Percentiles rank a stretch among this genome's conserved stretches.
These are phyloP conservation scores for Muscicapa striata DNA, from an alignment of 2,797 vertebrate genomes.

Conservation along the genomic window DNA sequence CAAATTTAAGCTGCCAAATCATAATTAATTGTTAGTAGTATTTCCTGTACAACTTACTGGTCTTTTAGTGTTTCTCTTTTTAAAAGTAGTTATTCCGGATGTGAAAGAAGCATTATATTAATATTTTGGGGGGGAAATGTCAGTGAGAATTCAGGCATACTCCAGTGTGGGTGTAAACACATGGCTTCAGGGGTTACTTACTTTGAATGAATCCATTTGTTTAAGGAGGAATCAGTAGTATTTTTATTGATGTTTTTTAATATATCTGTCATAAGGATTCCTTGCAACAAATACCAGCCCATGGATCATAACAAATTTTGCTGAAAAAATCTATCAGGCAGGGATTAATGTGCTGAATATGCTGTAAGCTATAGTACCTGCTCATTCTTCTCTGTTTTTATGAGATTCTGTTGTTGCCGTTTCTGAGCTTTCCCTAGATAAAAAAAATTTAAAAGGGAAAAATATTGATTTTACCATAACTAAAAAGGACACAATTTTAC, in stretches of 20 bases:
- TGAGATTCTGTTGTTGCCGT: neutral
- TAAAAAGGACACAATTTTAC: neutral
- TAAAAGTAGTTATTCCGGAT: neutral
- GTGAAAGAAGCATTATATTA: neutral
- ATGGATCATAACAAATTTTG: neutral
- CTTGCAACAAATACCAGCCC: neutral
- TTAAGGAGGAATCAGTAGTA: neutral
- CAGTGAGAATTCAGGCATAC: neutral
- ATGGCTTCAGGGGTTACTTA: neutral
- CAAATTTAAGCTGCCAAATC: neutral
- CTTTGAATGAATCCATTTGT: neutral
- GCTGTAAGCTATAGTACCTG: neutral
- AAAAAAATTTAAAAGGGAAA: neutral
- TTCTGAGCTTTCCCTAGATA: neutral
- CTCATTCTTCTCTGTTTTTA: neutral
- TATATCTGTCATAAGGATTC: neutral
- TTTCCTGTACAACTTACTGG: neutral
- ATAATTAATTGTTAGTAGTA: neutral
- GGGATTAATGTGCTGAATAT: neutral
- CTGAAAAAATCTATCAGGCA: neutral
- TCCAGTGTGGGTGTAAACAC: neutral
- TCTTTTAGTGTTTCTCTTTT: neutral
- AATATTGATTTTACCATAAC: neutral
- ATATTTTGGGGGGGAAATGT: neutral
- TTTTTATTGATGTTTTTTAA: neutral